phyloP scores from a whole-genome alignment of 35 echinoderm and acorn worm genomes.

The Lytechinus variegatus region DNA sequence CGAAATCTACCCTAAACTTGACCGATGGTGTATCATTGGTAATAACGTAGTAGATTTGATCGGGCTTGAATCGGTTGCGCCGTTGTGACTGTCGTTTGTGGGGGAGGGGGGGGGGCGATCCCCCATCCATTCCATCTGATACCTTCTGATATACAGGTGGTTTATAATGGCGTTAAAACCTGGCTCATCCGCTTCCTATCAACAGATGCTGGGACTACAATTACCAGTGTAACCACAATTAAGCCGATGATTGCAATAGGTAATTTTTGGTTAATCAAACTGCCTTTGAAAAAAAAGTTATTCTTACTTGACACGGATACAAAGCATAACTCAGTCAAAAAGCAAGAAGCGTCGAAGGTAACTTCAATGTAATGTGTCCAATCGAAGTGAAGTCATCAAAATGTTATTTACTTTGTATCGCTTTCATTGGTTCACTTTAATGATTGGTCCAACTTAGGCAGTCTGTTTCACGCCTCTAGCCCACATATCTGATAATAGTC shows the following conservation, averaged over 20 bases:
- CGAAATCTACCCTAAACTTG: no score
- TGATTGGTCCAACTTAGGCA: background rate
- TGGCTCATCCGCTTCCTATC: background rate
- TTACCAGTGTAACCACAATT: background rate
- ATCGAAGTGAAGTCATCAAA: background rate
- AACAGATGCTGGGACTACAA: background rate
- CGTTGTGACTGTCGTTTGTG: no score
- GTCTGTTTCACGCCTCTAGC: slow-evolving; percentile 8
- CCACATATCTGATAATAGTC: slow-evolving; percentile 2
- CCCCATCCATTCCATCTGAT: no score
- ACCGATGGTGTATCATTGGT: no score
- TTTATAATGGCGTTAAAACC: background rate
- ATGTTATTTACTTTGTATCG: slow-evolving; percentile 43
- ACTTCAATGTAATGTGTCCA: background rate
- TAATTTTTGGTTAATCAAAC: background rate
- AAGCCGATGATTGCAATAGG: slow-evolving; percentile 10
- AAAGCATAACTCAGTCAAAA: background rate
- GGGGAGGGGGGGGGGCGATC: no score
- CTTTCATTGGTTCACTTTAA: slow-evolving; percentile 31
- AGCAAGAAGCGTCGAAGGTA: background rate
- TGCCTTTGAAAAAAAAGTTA: background rate
- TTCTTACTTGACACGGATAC: background rate
- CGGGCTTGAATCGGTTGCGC: no score
- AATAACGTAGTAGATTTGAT: no score
- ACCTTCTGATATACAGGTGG: background rate